phyloP scores from a whole-genome alignment of 2,113 vertebrate species.

The Ammospiza caudacuta region DNA sequence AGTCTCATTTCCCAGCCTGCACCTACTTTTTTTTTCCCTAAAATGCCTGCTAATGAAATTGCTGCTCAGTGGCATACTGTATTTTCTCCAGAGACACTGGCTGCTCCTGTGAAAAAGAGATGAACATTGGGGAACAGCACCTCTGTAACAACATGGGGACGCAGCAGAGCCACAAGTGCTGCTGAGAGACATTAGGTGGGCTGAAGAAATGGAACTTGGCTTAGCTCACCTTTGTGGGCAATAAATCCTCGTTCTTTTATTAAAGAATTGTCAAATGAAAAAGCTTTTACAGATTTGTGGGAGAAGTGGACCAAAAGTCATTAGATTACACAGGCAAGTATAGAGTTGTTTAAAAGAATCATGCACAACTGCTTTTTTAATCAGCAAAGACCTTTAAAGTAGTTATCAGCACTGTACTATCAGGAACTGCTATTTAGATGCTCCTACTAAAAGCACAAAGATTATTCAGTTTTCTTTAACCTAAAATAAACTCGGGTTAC shows the following conservation, averaged over 20 bases:
- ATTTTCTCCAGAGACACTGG: neutral
- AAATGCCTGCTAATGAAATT: neutral
- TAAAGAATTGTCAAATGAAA: neutral
- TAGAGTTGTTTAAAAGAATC: conserved; percentile 11
- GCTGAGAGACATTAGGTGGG: neutral
- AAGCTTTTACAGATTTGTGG: neutral
- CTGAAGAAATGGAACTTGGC: neutral
- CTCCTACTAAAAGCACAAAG: neutral
- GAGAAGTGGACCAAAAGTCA: neutral
- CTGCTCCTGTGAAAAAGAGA: neutral
- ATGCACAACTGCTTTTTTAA: conserved; percentile 7
- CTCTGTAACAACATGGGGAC: neutral
- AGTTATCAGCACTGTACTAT: neutral
- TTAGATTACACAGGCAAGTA: conserved; percentile 7
- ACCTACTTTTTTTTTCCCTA: neutral
- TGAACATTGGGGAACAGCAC: neutral
- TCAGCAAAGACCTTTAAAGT: neutral
- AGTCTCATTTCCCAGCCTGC: neutral
- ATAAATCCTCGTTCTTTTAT: neutral
- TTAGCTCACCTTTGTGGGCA: neutral
- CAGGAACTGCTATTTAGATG: neutral
- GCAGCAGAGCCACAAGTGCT: neutral
- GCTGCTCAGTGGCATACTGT: neutral
- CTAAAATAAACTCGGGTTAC: neutral
- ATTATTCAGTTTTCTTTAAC: neutral